Base-by-base conservation (phyloP, 2,113 vertebrate genomes). In the Leucosticte australis region DNA sequence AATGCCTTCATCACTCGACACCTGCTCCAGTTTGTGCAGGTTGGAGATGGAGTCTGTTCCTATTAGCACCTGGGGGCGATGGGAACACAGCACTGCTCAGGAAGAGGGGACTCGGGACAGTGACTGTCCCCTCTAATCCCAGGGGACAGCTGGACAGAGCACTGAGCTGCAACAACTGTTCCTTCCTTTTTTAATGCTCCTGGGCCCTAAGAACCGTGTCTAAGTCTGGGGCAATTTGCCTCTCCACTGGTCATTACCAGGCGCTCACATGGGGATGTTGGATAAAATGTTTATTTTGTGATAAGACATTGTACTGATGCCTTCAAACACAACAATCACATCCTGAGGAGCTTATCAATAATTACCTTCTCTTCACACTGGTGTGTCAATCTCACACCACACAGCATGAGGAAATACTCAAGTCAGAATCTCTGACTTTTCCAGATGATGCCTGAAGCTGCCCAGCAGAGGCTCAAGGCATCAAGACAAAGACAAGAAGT, bases 21-120 rank as follows among this genome's bases (percentile, higher is more conserved):
- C 99, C 98, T 99, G 99, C 98, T 99, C 99, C 95, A 99, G 98
- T 89, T 99, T 99, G 98, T 99, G 99, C 94, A 99, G 98, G 98
- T 99, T 99, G 80, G 98, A 98, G 95, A 99, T 99, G 17, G 99
- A 99, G 95, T 99, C 99, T 13, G 98, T 99, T 74, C 99, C 99
- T 70, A 99, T 99, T 30, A 99, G 97, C 92, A 98, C 98, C 99
- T 99, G 92, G 24, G 2, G 69, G 57, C 94, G 49, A 74, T 55
- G 30, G 84, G 80, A 83, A 73, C 26, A 50, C 13, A 69, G 46
- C 20, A 24, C 22, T 3, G 55, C 17, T 81, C 83, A 94, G 94
- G 18, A 37, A 22, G 27, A 69, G 22, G 49, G 44, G 9, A 33
- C n/a, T 13, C 1, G 0, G 13, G 17, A 12, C 33, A 41, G 62